Base-by-base conservation (phyloP, 2,797 vertebrate genomes). In the Chiloscyllium punctatum region DNA sequence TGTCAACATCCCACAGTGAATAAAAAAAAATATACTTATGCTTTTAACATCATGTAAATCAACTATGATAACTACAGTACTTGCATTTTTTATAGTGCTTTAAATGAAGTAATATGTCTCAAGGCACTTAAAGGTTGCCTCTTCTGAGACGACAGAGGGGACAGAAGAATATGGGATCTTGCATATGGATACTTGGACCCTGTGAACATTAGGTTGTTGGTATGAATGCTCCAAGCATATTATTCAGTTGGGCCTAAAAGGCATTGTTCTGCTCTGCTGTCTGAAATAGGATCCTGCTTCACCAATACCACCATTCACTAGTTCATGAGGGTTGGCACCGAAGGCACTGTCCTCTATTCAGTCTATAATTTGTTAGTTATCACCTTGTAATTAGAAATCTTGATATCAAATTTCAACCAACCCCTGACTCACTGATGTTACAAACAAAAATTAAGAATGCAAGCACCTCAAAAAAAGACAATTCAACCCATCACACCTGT, bases 21-120 rank as follows among this genome's bases (percentile, higher is more conserved):
- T 62, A 13, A 13, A 62, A 62, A 62, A 62, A 48, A 48, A 62
- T 7, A 57, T 57, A 57, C 7, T 62, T 13, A 57, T 62, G 57
- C 79, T 37, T 84, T 84, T 23, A 66, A 33, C n/a, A 66, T 68
- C 88, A 68, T 92, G 37, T 92, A 92, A 88, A 92, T 92, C 62
- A 37, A 21, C 68, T 92, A 68, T n/a, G 33, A 91, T 37, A 91
- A 91, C 57, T 68, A 48, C 42, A 48, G 42, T 1, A 92, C 62
- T 68, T 92, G 62, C 62, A 92, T 68, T 42, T 48, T 92, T 68
- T 68, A 68, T 68, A 1, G 6, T 62, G 66, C 33, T n/a, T 92
- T 37, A 21, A 62, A 21, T 25, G 7, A 7, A 68, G 3, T 37
- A 91, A 68, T 37, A 91, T 66, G n/a, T 92, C 62, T n/a, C 90